A percentile compares a stretch with the other conserved stretches of the same genome.
Conservation (phyloP, 2,113 vertebrate genomes). For the Oreochromis tanganicae region DNA sequence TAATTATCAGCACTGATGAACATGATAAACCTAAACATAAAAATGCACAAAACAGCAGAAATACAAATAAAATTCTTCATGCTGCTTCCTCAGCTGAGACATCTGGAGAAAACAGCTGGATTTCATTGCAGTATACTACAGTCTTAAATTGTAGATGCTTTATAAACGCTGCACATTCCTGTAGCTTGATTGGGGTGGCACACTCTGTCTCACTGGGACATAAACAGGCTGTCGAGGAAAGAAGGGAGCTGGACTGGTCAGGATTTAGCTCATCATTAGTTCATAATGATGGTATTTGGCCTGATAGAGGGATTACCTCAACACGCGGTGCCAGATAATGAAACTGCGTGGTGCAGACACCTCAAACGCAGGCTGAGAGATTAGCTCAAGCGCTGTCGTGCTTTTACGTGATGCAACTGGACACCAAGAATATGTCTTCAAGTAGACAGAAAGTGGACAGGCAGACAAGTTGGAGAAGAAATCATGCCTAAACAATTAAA, state of each 20-base stretch:
- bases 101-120: background rate
- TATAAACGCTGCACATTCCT: background rate
- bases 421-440: background rate
- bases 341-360: background rate
- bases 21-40: background rate
- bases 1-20: background rate
- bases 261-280: conserved; percentile 43
- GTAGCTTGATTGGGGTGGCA: conserved; percentile 1
- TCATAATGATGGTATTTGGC: conserved; percentile 44
- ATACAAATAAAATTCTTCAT: background rate
- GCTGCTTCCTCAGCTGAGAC: background rate
- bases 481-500: background rate
- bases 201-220: background rate
- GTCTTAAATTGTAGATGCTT: background rate
- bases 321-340: conserved; percentile 4
- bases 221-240: conserved; percentile 10
- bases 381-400: conserved; percentile 3
- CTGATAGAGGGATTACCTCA: conserved; percentile 48
- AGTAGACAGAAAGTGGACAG: background rate
- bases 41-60: background rate
- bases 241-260: conserved; percentile 4
- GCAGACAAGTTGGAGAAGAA: background rate
- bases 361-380: conserved; percentile 3
- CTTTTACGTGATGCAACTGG: background rate
- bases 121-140: background rate